These are phyloP conservation scores for Procapra przewalskii DNA, from an alignment of 2,113 vertebrate genomes.

Conservation along the genomic window DNA sequence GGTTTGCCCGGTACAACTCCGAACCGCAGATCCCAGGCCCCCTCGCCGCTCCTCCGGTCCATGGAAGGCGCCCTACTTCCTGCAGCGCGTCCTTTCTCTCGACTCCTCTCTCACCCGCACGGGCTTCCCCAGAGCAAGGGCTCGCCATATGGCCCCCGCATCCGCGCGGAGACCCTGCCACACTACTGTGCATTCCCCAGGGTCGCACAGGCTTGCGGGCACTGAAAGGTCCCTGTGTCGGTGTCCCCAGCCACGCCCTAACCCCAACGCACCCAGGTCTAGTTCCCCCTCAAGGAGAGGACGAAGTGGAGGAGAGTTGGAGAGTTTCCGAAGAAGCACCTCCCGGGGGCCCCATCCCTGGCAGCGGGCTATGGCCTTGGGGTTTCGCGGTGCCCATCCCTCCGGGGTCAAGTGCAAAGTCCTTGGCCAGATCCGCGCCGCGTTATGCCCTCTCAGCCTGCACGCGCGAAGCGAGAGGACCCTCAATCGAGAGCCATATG, in stretches of 20 bases:
- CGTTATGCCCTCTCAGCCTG: neutral
- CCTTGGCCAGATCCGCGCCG: neutral
- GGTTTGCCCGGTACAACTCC: fast-evolving
- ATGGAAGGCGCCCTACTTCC: neutral
- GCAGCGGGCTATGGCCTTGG: neutral
- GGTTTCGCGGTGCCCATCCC: neutral
- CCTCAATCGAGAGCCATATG: neutral
- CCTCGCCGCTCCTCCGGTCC: neutral
- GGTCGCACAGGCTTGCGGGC: no score
- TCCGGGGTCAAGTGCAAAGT: neutral
- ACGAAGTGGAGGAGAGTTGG: neutral
- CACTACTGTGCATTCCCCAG: neutral
- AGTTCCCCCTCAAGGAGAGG: neutral
- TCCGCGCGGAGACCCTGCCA: neutral
- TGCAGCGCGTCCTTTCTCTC: neutral
- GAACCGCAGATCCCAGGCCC: neutral
- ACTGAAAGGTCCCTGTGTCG: neutral
- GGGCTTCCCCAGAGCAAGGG: neutral
- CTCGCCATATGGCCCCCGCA: neutral
- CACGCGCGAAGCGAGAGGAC: no score
- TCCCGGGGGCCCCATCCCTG: neutral
- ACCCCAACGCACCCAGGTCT: neutral
- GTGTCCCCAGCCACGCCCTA: neutral
- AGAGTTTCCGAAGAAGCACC: neutral
- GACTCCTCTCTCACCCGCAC: neutral